Evolutionary conservation across 2,797 vertebrate species (phyloP).

Genomic region (Rhabdophis nuchalis): DNA sequence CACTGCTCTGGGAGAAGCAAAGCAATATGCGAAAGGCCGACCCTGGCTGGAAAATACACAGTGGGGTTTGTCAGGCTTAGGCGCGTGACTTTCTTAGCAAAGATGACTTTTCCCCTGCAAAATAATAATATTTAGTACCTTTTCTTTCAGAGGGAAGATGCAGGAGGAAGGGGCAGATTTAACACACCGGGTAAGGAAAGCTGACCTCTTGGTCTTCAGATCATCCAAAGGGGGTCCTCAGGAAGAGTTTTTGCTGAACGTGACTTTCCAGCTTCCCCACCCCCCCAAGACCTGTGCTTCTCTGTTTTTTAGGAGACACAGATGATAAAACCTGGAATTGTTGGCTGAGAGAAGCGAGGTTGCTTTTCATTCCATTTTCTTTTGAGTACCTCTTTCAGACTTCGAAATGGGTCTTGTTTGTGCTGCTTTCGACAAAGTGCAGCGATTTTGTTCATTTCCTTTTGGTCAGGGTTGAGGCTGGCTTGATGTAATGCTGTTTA

Average conservation of each 20-base stretch:
- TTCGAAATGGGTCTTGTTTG: neutral
- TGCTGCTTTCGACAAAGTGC: neutral
- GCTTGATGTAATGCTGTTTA: neutral
- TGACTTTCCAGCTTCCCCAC: neutral
- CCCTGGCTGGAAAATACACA: slow-evolving; percentile 41
- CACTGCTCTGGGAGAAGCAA: slow-evolving; percentile 23
- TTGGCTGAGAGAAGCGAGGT: slow-evolving; percentile 26
- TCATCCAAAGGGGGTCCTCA: slow-evolving; percentile 19
- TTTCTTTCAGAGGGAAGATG: slow-evolving; percentile 1
- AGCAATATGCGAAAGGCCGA: slow-evolving; percentile 47
- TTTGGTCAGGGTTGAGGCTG: neutral
- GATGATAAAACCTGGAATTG: slow-evolving; percentile 20
- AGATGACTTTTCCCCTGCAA: neutral
- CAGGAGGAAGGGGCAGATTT: slow-evolving; percentile 20
- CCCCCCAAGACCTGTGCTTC: neutral
- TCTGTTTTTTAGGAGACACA: neutral
- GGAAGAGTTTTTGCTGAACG: slow-evolving; percentile 26
- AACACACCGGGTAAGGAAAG: slow-evolving; percentile 15
- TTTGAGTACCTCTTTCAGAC: neutral
- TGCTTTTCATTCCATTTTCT: neutral
- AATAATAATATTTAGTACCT: neutral
- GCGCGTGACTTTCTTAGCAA: slow-evolving; percentile 7
- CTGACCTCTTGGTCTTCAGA: neutral
- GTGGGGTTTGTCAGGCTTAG: slow-evolving; percentile 10
- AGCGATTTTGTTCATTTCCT: neutral